Conservation (phyloP, 92 coral and sea anemone species). For the Montipora capitata region DNA sequence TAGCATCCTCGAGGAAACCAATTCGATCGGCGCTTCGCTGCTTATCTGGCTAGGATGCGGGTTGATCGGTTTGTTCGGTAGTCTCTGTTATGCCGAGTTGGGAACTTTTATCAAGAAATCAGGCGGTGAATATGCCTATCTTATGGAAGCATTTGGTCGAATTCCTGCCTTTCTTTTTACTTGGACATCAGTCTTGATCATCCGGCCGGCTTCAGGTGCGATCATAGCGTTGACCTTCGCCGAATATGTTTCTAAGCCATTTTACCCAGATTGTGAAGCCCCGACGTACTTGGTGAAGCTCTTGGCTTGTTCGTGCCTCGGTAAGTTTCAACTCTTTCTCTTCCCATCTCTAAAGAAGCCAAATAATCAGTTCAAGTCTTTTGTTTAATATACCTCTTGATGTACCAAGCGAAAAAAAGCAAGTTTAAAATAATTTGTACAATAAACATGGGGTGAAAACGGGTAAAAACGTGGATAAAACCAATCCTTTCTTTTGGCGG, state of each 20-base stretch:
- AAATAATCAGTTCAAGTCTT: background rate
- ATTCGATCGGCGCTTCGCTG: constrained; percentile 89
- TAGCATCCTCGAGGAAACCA: constrained; percentile 81
- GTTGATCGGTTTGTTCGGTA: constrained; percentile 89
- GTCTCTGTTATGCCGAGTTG: constrained; percentile 93
- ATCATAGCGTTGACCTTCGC: constrained; percentile 95
- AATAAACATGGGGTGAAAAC: background rate
- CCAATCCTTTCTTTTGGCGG: constrained; percentile 37
- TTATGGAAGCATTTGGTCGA: constrained; percentile 90
- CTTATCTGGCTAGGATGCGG: constrained; percentile 96
- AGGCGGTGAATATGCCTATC: constrained; percentile 97
- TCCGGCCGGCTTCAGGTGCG: constrained; percentile 96
- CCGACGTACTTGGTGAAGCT: constrained; percentile 86
- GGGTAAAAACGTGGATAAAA: constrained; percentile 34
- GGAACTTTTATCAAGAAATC: constrained; percentile 91
- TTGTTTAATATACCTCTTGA: background rate
- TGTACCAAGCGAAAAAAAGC: background rate
- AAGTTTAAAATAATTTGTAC: background rate
- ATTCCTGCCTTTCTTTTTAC: constrained; percentile 94
- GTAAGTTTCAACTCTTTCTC: constrained; percentile 71
- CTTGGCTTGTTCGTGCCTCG: constrained; percentile 92
- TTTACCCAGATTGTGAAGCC: constrained; percentile 85
- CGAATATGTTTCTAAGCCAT: constrained; percentile 96
- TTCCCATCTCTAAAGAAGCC: background rate
- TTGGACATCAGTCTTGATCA: constrained; percentile 94